phyloP scores from a whole-genome alignment of 2,113 vertebrate genomes.

The Boulengeromyrus knoepffleri region DNA sequence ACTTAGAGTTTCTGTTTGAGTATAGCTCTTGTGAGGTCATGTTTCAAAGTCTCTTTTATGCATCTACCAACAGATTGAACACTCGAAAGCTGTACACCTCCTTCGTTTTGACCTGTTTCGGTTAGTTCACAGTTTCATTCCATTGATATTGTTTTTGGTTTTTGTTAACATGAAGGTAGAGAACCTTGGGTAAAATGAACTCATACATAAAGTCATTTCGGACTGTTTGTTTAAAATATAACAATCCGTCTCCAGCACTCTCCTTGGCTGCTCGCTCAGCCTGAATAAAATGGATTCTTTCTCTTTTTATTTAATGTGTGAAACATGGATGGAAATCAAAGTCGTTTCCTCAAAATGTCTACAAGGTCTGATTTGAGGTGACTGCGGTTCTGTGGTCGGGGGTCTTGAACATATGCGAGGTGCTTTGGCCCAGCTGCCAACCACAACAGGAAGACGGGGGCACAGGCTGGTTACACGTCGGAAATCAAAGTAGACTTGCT shows the following conservation, averaged over 20 bases:
- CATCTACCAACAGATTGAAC: not conserved
- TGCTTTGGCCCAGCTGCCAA: constrained; percentile 37
- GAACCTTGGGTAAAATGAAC: constrained; percentile 38
- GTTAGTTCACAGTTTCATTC: constrained; percentile 48
- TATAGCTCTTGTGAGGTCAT: not conserved
- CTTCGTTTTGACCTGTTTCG: constrained; percentile 19
- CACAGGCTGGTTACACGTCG: not conserved
- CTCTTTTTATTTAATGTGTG: constrained; percentile 44
- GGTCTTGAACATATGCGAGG: constrained; percentile 16
- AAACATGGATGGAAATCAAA: constrained; percentile 61
- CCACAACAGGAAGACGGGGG: constrained; percentile 38
- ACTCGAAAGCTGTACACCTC: not conserved
- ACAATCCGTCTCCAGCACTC: not conserved
- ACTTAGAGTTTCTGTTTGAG: not conserved
- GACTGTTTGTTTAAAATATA: not conserved
- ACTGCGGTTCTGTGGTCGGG: constrained; percentile 34
- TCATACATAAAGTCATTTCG: not conserved
- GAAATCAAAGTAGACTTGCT: not conserved
- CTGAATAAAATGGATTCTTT: constrained; percentile 32
- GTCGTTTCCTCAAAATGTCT: constrained; percentile 45
- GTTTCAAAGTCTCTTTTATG: not conserved
- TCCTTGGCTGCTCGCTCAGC: constrained; percentile 44
- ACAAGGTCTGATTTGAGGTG: constrained; percentile 34
- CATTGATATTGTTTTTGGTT: constrained; percentile 46
- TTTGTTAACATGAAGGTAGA: constrained; percentile 49